Evolutionary conservation across 2,113 vertebrate species (phyloP).

Genomic region (Ivindomyrus marchei): DNA sequence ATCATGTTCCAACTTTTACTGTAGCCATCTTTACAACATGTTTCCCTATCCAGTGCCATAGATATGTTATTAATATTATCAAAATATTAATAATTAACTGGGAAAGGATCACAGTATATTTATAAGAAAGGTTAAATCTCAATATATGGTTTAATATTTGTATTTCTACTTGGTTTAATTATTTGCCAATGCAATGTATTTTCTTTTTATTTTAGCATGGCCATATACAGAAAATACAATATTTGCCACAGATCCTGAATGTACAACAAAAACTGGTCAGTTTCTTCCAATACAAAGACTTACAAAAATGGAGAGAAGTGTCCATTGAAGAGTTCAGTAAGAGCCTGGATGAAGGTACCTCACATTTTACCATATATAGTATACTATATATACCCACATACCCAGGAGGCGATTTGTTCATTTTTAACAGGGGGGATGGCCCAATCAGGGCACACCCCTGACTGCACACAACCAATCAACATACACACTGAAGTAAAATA

Average conservation of each 20-base stretch:
- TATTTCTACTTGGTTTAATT: not conserved
- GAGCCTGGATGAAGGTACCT: slow-evolving; percentile 20
- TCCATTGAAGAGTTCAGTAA: slow-evolving; percentile 10
- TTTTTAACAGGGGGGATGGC: too few species aligned
- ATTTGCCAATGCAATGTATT: not conserved
- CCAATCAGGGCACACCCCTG: too few species aligned
- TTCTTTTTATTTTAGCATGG: slow-evolving; percentile 13
- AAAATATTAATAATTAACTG: too few species aligned
- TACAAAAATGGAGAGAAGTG: slow-evolving; percentile 20
- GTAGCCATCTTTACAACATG: not conserved
- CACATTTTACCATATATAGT: not conserved
- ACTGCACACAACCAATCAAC: too few species aligned
- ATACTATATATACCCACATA: not conserved
- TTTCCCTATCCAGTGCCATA: not conserved
- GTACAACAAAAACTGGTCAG: slow-evolving; percentile 29
- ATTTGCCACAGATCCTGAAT: slow-evolving; percentile 29
- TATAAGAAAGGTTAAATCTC: not conserved
- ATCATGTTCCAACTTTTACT: not conserved
- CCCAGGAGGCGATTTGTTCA: not conserved
- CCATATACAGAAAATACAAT: slow-evolving; percentile 23
- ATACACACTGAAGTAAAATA: too few species aligned
- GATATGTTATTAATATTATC: not conserved
- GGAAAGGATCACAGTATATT: not conserved
- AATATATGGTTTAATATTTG: not conserved
- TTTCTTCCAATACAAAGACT: slow-evolving; percentile 23